Evolutionary conservation across 1,140 invertebrate genomes (phyloP).

Genomic region (Proctacanthus coquilletti): DNA sequence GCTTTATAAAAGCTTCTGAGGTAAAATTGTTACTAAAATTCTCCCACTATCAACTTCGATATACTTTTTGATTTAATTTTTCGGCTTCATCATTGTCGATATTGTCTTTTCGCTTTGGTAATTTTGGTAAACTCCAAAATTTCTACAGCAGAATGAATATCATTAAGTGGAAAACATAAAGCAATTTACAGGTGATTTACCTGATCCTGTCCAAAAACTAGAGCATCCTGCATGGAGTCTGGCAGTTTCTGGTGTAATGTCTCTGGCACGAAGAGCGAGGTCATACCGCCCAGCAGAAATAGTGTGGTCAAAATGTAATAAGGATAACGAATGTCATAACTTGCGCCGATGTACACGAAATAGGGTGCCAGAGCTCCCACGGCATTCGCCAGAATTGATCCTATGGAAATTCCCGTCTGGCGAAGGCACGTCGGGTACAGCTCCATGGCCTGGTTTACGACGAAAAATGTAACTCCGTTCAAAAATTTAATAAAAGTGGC

Average conservation of each 20-base stretch:
- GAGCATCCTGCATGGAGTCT: conserved; percentile 51
- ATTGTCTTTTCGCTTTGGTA: no score
- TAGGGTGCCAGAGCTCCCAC: conserved; percentile 51
- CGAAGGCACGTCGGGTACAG: conserved; percentile 51
- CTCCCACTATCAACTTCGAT: no score
- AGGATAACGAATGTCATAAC: conserved; percentile 32
- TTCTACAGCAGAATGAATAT: no score
- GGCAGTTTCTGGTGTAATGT: conserved; percentile 51
- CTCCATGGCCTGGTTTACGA: conserved; percentile 48
- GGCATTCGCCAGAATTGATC: conserved; percentile 39
- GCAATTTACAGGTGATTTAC: no score
- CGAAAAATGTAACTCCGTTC: conserved; percentile 43
- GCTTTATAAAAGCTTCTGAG: no score
- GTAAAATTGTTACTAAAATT: no score
- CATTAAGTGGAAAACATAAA: no score
- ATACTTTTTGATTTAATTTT: no score
- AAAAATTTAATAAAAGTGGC: conserved; percentile 43
- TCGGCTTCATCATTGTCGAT: no score
- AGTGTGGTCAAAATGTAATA: conserved; percentile 38
- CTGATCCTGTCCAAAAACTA: conserved; percentile 47
- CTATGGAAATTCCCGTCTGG: conserved; percentile 45
- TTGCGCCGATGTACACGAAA: conserved; percentile 44
- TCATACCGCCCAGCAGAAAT: conserved; percentile 37
- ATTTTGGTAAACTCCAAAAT: no score
- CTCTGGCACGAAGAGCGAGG: conserved; percentile 49